Conservation (phyloP, 2,113 vertebrate genomes). For the Alosa alosa region DNA sequence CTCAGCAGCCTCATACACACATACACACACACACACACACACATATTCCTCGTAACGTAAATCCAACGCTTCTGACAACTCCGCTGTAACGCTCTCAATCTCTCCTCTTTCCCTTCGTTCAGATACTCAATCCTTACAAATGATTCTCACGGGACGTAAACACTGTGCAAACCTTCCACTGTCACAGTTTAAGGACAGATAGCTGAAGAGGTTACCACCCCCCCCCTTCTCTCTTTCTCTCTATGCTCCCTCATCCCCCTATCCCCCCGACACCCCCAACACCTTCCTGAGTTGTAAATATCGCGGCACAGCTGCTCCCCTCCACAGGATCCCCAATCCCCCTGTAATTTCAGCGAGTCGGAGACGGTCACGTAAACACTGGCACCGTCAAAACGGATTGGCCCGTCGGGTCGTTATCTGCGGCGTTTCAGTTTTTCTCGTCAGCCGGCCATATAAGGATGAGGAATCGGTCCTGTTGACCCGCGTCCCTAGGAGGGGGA, state of each 20-base stretch:
- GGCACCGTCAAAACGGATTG: slow-evolving; percentile 62
- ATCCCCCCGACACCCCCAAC: background rate
- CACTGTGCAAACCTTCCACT: background rate
- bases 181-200: slow-evolving; percentile 17
- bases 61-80: background rate
- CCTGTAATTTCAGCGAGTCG: slow-evolving; percentile 43
- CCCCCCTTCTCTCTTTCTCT: background rate
- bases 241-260: background rate
- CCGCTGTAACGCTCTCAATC: background rate
- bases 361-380: slow-evolving; percentile 61
- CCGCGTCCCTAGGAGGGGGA: slow-evolving; percentile 42
- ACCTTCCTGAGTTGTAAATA: slow-evolving; percentile 34
- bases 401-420: slow-evolving; percentile 60
- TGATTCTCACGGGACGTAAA: background rate
- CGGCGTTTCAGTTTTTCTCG: slow-evolving; percentile 64
- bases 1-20: background rate
- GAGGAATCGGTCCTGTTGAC: slow-evolving; percentile 56
- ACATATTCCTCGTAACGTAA: background rate
- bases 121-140: background rate
- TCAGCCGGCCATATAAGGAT: slow-evolving; percentile 66
- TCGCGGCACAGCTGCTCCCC: slow-evolving; percentile 54
- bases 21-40: background rate
- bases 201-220: slow-evolving; percentile 18
- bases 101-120: background rate
- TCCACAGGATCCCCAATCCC: slow-evolving; percentile 35